A percentile compares a stretch with the other conserved stretches of the same genome.
Evolutionary conservation across 2,113 vertebrate genomes (phyloP).

Genomic region (Varanus komodoensis): DNA sequence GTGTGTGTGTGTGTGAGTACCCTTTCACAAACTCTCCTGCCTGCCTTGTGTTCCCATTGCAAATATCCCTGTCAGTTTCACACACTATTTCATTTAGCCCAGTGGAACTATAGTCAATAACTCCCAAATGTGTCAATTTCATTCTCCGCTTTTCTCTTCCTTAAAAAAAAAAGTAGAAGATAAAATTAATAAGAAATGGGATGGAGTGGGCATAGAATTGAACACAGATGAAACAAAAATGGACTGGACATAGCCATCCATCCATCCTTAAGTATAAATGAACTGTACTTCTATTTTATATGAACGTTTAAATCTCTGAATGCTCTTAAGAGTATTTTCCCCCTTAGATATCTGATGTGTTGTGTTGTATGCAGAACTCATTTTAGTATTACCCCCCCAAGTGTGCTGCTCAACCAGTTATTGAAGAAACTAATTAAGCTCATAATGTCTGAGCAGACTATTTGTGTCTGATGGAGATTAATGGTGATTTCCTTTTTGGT

Average conservation of each 20-base stretch:
- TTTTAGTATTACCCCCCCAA: slow-evolving; percentile 10
- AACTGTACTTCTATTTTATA: background rate
- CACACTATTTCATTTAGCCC: too few species aligned
- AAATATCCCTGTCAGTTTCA: too few species aligned
- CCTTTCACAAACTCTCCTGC: too few species aligned
- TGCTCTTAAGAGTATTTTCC: background rate
- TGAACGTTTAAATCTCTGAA: background rate
- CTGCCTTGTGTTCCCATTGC: too few species aligned
- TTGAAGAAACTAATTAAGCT: slow-evolving; percentile 61
- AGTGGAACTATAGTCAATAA: too few species aligned
- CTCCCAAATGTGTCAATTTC: too few species aligned
- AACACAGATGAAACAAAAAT: too few species aligned
- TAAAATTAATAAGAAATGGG: background rate
- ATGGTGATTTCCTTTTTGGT: background rate
- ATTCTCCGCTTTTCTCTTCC: too few species aligned
- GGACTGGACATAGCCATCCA: background rate
- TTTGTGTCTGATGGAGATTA: slow-evolving; percentile 58
- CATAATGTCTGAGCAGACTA: slow-evolving; percentile 60
- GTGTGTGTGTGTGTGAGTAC: too few species aligned
- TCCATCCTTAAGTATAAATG: background rate
- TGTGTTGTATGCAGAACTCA: slow-evolving; percentile 3
- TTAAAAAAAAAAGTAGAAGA: background rate
- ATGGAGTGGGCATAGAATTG: background rate
- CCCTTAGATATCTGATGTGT: background rate
- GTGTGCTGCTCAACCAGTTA: slow-evolving; percentile 10